These are phyloP conservation scores for Diploscapter pachys DNA, from an alignment of 1,140 invertebrate genomes.

Conservation along the genomic window DNA sequence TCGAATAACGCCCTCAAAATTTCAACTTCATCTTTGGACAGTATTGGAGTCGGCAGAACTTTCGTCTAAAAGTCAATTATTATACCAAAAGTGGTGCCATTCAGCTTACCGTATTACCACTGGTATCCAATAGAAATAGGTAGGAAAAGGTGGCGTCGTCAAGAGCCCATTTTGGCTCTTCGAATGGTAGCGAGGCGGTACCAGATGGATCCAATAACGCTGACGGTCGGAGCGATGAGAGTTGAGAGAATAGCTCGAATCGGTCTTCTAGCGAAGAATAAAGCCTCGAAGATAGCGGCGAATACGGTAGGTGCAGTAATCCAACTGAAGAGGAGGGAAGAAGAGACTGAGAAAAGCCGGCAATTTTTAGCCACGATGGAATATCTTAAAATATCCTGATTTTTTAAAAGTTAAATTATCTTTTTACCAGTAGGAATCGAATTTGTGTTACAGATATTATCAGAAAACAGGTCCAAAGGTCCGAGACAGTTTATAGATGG, in stretches of 20 bases:
- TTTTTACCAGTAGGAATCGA: constrained; percentile 2
- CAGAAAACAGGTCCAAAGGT: constrained; percentile 8
- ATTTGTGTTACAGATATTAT: background rate
- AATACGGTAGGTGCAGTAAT: constrained; percentile 2
- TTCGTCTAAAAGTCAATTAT: background rate
- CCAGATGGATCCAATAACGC: constrained; percentile 4
- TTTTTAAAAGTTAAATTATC: background rate
- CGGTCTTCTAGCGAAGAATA: background rate
- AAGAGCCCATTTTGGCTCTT: constrained; percentile 8
- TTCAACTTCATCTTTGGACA: constrained; percentile 21
- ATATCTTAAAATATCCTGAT: background rate
- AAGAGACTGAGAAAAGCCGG: background rate
- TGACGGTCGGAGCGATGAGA: constrained; percentile 5
- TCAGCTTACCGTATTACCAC: background rate
- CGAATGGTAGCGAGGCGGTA: background rate
- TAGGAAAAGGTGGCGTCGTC: constrained; percentile 24
- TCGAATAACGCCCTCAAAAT: constrained; percentile 10
- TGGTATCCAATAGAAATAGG: constrained; percentile 13
- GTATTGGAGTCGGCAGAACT: constrained; percentile 7
- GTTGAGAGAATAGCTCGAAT: constrained; percentile 5
- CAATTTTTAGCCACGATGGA: constrained; percentile 8
- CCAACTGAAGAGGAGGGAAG: constrained; percentile 12
- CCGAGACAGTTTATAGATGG: too few species aligned
- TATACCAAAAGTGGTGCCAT: background rate
- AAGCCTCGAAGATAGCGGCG: background rate